A percentile compares a stretch with the other conserved stretches of the same genome.
Conservation (phyloP, 92 coral and sea anemone genomes). For the Blastomussa wellsi region DNA sequence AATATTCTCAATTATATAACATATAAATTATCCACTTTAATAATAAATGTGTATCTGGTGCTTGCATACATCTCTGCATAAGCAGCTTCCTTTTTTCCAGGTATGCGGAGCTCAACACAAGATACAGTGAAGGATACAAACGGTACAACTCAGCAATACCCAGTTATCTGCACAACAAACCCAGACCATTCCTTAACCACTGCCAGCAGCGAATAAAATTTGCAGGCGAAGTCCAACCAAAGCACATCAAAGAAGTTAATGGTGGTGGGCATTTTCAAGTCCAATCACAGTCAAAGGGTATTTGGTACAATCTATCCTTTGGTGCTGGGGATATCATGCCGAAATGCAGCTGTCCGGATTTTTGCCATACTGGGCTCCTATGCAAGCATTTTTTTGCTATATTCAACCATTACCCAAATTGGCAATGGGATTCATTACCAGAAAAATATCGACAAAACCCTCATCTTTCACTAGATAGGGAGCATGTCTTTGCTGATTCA, state of each 20-base stretch:
- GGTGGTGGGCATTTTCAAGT: constrained; percentile 42
- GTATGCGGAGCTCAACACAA: constrained; percentile 63
- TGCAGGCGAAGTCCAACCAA: constrained; percentile 32
- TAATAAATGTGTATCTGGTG: too few species aligned
- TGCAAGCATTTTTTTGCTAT: constrained; percentile 65
- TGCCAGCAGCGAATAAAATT: constrained; percentile 11
- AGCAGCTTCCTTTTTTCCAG: constrained; percentile 39
- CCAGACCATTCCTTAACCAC: constrained; percentile 40
- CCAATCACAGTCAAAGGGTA: constrained; percentile 17
- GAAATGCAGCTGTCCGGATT: constrained; percentile 34
- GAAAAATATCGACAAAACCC: constrained; percentile 15
- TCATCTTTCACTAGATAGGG: constrained; percentile 7
- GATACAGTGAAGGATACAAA: constrained; percentile 45
- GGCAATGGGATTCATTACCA: constrained; percentile 63
- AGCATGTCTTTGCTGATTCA: neutral
- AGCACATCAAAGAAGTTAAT: constrained; percentile 24
- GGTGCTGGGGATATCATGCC: constrained; percentile 43
- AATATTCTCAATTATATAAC: too few species aligned
- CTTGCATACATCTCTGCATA: too few species aligned
- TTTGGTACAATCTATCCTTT: constrained; percentile 47
- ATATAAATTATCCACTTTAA: too few species aligned
- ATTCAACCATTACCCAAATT: constrained; percentile 14
- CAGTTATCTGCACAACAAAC: constrained; percentile 37
- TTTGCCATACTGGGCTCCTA: constrained; percentile 33
- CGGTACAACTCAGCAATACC: constrained; percentile 52